Evolutionary conservation across 1,140 invertebrate genomes (phyloP).

Genomic region (Eulimnadia texana): DNA sequence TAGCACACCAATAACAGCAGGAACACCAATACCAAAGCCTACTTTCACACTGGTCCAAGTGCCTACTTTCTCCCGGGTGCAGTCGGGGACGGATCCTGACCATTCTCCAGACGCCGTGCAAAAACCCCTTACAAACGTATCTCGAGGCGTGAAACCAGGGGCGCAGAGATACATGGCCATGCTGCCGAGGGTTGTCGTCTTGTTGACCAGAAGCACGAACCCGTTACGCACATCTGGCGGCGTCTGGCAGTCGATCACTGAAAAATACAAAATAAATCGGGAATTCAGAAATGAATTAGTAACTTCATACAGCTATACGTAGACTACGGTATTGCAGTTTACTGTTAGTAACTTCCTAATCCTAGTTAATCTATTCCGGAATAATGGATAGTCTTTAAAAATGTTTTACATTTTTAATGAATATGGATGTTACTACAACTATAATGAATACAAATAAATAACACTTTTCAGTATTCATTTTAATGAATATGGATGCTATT

Average conservation of each 20-base stretch:
- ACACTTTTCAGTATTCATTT: conserved; percentile 15
- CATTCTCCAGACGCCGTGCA: conserved; percentile 65
- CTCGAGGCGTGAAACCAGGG: conserved; percentile 62
- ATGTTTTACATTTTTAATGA: no score
- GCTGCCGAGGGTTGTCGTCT: conserved; percentile 62
- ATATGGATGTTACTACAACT: no score
- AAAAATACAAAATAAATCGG: conserved; percentile 21
- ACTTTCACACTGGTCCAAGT: neutral
- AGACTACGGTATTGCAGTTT: no score
- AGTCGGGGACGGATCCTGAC: conserved; percentile 65
- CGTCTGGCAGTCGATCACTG: conserved; percentile 78
- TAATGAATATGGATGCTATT: neutral
- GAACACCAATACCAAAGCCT: no score
- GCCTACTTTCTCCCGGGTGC: conserved; percentile 39
- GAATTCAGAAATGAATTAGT: neutral
- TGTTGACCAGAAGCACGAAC: conserved; percentile 53
- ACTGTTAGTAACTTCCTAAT: no score
- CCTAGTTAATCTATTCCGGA: no score
- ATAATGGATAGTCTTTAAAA: no score
- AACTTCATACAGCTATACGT: no score
- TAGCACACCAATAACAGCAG: no score
- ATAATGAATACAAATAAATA: no score
- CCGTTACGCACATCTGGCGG: conserved; percentile 65
- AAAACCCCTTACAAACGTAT: conserved; percentile 62
- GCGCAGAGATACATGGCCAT: conserved; percentile 77